Evolutionary conservation across 2,113 vertebrate genomes (phyloP), one percentile per base, ranked within the genome.

Genomic region (Nothoprocta pentlandii): DNA sequence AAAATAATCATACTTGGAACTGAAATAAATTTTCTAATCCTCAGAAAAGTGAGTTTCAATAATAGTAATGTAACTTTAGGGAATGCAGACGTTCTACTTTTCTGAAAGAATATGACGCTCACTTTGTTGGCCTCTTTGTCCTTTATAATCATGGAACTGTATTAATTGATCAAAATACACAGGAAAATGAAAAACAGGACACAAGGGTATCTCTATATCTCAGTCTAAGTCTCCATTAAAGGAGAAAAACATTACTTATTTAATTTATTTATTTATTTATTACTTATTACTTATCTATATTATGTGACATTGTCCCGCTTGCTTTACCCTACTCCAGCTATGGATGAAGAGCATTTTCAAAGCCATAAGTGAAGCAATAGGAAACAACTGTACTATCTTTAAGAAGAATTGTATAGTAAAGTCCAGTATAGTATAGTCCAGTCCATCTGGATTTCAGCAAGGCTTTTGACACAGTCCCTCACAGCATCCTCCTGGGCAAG

Each of bases 321-420:
- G 5, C 21, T 49, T 68, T 63, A 51, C 16, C 4, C 20, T n/a
- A 13, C 49, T 44, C 30, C 0, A 0, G 21, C 9, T 68, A 22
- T 51, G 26, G 62, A 58, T 51, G 49, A 22, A 75, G 20, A 75
- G 11, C 34, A 25, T 69, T 47, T 15, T 85, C 21, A 58, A 14
- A 64, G 25, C 5, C 30, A n/a, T 49, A 68, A 68, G 6, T 32
- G 11, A 74, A 47, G 28, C 16, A 42, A 32, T 49, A 74, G 11
- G 16, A 84, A 56, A 9, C 2, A 79, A 56, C 54, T 79, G 34
- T 9, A 58, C 54, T 21, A 75, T 8, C 12, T 80, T 36, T 4
- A 17, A 85, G 26, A 9, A n/a, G 54, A 74, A 75, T 9, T 56
- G 22, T n/a, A 36, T 28, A 23, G 30, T 36, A 34, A 47, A 13